Evolutionary conservation across 2,113 vertebrate species (phyloP), one percentile per base, ranked within the genome.

Genomic region (Leptobrachium ailaonicum): DNA sequence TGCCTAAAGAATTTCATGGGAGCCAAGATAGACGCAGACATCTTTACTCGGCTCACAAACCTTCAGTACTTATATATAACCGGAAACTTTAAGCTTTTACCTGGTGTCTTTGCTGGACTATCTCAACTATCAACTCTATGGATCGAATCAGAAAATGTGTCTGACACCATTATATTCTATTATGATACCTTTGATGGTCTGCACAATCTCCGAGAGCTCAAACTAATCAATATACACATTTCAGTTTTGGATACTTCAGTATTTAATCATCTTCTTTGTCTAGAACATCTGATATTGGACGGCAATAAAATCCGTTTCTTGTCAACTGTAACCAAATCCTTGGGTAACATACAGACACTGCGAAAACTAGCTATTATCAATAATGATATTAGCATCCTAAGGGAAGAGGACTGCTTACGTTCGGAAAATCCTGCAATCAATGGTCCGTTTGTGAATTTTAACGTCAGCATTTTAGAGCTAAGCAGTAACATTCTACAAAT

Each of bases 61-160:
- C 20, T 79, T 42, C 63, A 42, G 13, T 45, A 41, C 3, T 12
- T 79, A 9, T 79, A 79, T 66, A 66, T 79, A 72, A 5, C 4
- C 4, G 62, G 70, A 1, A 13, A 43, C 43, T 72, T 79, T 54
- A 44, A 62, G 47, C 44, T 79, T 42, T 40, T 40, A 54, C 69
- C 77, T 41, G 40, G 47, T 2, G 42, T 4, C 42, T 79, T 79
- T 42, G 3, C 3, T 0, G 14, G 45, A 9, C 69, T 79, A 64
- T 4, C 45, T 44, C 40, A 79, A 43, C 77, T 79, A 12, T 72
- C 77, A 13, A 56, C 50, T 72, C 71, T 79, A 32, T 73, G 76
- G 76, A 12, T 78, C 14, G 2, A 32, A 3, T 13, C 12, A 40
- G 44, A 60, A 60, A 60, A 60, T 0, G 13, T 60, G 11, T 60